Conservation (phyloP, 2,797 vertebrate species). For the Amniataba percoides region DNA sequence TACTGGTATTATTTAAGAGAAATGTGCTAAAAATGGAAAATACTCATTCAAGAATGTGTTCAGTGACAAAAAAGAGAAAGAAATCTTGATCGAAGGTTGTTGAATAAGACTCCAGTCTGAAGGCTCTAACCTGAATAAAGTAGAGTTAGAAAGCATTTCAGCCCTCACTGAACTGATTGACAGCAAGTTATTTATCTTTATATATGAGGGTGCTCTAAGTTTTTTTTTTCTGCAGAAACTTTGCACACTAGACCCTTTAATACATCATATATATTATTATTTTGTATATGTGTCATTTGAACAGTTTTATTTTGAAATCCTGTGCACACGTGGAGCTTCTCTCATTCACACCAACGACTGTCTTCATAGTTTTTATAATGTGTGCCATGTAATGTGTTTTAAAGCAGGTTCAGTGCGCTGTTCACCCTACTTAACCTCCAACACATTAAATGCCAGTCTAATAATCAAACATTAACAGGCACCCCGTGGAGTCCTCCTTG, state of each 20-base stretch:
- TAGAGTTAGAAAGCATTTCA: neutral
- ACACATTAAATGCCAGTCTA: conserved; percentile 4
- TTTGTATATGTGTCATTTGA: neutral
- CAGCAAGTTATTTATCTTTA: neutral
- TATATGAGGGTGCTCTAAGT: neutral
- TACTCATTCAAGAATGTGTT: neutral
- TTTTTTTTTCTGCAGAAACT: neutral
- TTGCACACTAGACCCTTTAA: too few species aligned
- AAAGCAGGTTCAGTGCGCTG: neutral
- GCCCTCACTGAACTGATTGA: neutral
- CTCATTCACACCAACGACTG: neutral
- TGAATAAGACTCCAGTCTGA: neutral
- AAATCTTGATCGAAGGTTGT: neutral
- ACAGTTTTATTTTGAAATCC: neutral
- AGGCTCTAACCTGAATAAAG: neutral
- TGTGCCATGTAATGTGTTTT: neutral
- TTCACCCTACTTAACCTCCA: neutral
- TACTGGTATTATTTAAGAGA: neutral
- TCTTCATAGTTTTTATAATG: neutral
- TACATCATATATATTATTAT: neutral
- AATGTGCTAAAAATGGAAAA: neutral
- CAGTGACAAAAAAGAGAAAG: neutral
- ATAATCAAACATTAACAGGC: conserved; percentile 4
- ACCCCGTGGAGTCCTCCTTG: neutral
- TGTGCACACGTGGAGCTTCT: neutral